phyloP scores from a whole-genome alignment of 2,113 vertebrate species.

The Crypturellus undulatus region DNA sequence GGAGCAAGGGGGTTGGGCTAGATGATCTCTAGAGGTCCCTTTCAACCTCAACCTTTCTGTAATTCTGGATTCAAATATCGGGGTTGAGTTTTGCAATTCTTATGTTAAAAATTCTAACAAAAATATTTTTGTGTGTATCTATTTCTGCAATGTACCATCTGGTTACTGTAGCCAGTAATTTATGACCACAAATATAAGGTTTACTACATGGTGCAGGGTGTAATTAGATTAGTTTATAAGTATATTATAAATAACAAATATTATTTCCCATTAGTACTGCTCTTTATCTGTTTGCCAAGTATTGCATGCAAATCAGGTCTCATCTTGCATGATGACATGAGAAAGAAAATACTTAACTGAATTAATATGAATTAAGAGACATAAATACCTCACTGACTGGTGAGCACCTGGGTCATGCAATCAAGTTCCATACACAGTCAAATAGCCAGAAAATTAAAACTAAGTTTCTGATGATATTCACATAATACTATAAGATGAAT shows the following conservation, averaged over 20 bases:
- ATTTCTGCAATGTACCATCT: not conserved
- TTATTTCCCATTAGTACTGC: not conserved
- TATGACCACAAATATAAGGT: not conserved
- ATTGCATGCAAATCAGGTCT: not conserved
- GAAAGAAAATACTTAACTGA: not conserved
- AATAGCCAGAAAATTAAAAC: not conserved
- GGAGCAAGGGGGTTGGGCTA: too few species aligned
- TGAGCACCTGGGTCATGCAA: not conserved
- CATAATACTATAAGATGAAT: not conserved
- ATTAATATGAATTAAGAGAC: not conserved
- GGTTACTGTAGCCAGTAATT: not conserved
- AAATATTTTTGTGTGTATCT: not conserved
- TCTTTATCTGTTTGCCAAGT: not conserved
- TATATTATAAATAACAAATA: not conserved
- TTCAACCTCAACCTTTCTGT: too few species aligned
- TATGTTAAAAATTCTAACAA: not conserved
- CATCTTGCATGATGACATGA: not conserved
- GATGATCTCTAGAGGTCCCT: too few species aligned
- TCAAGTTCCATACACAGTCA: not conserved
- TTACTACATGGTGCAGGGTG: not conserved
- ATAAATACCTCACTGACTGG: not conserved
- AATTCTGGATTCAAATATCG: not conserved
- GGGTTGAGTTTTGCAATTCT: not conserved
- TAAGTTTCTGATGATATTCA: not conserved
- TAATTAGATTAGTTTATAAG: not conserved